Conservation (phyloP, 1,140 invertebrate genomes). For the Anadara kagoshimensis region DNA sequence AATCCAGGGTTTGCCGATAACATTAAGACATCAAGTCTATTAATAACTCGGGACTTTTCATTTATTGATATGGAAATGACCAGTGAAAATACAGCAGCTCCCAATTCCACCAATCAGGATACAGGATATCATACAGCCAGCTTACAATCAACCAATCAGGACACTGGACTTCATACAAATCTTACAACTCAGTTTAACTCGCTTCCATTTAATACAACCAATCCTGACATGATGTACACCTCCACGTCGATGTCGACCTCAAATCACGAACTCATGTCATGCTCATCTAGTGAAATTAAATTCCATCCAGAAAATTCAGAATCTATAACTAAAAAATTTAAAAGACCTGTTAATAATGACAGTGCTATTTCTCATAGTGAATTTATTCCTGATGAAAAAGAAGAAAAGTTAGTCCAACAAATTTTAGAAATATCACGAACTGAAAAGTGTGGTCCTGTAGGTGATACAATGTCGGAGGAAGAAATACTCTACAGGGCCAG, state of each 20-base stretch:
- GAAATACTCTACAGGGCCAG: slow-evolving; percentile 44
- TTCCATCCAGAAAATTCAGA: no score
- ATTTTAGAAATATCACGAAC: slow-evolving; percentile 37
- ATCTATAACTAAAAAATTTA: no score
- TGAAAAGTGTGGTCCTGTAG: slow-evolving; percentile 31
- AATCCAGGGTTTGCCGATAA: slow-evolving; percentile 44
- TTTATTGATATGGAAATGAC: slow-evolving; percentile 42
- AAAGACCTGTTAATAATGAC: neutral
- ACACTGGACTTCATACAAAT: slow-evolving; percentile 42
- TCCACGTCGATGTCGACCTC: no score
- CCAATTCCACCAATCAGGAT: slow-evolving; percentile 51
- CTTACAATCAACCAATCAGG: slow-evolving; percentile 55
- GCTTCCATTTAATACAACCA: slow-evolving; percentile 12
- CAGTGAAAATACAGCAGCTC: slow-evolving; percentile 30
- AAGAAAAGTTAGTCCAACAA: slow-evolving; percentile 27
- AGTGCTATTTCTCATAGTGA: slow-evolving; percentile 13
- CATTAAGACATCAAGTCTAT: slow-evolving; percentile 50
- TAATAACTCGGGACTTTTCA: slow-evolving; percentile 44
- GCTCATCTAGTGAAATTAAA: no score
- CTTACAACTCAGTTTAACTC: slow-evolving; percentile 17
- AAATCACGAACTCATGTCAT: no score
- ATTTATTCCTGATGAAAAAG: neutral
- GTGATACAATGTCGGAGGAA: slow-evolving; percentile 32
- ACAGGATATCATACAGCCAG: slow-evolving; percentile 57
- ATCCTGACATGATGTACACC: neutral